Evolutionary conservation across 2,113 vertebrate species (phyloP).

Genomic region (Brevimyrus niger): DNA sequence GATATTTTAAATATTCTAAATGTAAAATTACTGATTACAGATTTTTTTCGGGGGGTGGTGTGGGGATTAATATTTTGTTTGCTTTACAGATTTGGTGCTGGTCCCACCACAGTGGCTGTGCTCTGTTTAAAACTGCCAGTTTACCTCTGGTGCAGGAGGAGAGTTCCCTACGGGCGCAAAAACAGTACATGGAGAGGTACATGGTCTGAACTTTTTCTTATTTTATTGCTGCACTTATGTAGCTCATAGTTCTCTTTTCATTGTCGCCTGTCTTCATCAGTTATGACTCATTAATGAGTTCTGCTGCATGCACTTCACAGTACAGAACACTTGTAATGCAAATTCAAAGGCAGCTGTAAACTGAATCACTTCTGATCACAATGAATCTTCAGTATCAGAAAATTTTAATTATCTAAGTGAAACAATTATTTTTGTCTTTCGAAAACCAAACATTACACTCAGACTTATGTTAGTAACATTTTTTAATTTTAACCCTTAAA

Average conservation of each 20-base stretch:
- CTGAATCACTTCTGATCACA: background rate
- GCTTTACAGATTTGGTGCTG: constrained; percentile 77
- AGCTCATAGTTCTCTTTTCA: background rate
- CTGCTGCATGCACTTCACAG: background rate
- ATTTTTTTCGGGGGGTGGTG: background rate
- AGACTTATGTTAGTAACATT: background rate
- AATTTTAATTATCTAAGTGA: background rate
- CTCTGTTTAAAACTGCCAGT: constrained; percentile 73
- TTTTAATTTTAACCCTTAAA: background rate
- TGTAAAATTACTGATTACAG: background rate
- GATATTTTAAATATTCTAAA: background rate
- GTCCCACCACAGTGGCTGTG: constrained; percentile 73
- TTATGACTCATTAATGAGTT: background rate
- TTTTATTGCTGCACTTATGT: background rate
- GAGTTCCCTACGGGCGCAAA: constrained; percentile 41
- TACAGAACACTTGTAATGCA: background rate
- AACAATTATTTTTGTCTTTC: background rate
- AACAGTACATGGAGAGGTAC: constrained; percentile 67
- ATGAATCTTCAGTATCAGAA: background rate
- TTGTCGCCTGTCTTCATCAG: background rate
- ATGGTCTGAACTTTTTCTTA: background rate
- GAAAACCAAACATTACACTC: background rate
- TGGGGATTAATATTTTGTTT: background rate
- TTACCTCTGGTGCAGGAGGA: constrained; percentile 72
- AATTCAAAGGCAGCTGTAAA: background rate